Evolutionary conservation across 2,888 invertebrate genomes (phyloP).

Genomic region (Lepidocyrtoides sp.): DNA sequence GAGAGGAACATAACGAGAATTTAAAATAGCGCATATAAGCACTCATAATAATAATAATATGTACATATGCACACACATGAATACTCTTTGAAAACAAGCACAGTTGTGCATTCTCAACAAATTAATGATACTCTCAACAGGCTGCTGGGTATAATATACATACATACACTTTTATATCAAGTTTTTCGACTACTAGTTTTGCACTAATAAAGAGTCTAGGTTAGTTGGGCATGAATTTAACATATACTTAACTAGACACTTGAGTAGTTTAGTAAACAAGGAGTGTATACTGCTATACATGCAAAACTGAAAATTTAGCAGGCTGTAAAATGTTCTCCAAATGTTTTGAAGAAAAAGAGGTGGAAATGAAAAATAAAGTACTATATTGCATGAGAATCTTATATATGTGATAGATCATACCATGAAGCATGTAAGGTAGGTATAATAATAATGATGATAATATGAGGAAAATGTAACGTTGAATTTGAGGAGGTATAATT

Average conservation of each 20-base stretch:
- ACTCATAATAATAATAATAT: no score
- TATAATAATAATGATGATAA: no score
- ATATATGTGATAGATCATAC: no score
- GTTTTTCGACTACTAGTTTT: neutral
- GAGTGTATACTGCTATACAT: neutral
- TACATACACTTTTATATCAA: neutral
- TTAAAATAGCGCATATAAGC: no score
- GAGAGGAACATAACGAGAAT: neutral
- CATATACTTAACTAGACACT: neutral
- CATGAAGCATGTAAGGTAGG: no score
- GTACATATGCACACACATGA: neutral
- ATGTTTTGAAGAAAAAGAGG: neutral
- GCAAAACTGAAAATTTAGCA: neutral
- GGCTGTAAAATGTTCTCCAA: neutral
- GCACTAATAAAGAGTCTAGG: neutral
- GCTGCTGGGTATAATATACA: neutral
- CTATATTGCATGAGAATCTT: slow-evolving; percentile 13
- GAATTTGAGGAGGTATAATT: neutral
- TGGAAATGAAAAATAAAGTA: slow-evolving; percentile 15
- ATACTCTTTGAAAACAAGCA: neutral
- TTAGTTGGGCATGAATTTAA: neutral
- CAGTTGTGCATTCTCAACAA: neutral
- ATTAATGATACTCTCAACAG: slow-evolving; percentile 34
- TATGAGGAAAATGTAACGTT: no score
- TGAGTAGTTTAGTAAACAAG: neutral